Percentiles rank a stretch among this genome's conserved stretches.
phyloP scores from a whole-genome alignment of 2,113 vertebrate genomes.

The Fulmarus glacialis region DNA sequence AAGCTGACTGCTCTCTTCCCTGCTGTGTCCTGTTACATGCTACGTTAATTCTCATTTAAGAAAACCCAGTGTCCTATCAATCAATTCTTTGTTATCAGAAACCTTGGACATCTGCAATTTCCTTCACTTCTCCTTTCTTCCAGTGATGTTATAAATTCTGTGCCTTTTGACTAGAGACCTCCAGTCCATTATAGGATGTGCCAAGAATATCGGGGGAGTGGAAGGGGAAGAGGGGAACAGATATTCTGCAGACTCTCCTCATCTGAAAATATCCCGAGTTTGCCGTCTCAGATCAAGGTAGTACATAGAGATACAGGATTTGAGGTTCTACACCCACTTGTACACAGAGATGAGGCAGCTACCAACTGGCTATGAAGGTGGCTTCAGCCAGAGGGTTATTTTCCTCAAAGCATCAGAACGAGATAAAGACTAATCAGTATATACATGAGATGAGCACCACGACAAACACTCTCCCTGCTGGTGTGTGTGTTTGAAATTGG shows the following conservation, averaged over 20 bases:
- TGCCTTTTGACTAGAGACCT: not conserved
- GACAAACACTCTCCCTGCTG: accelerated
- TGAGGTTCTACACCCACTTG: not conserved
- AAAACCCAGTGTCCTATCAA: not conserved
- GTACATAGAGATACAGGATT: not conserved
- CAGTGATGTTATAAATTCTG: not conserved
- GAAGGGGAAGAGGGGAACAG: not conserved
- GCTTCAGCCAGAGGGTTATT: not conserved
- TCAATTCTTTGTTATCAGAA: not conserved
- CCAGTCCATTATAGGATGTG: accelerated
- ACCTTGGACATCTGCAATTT: not conserved
- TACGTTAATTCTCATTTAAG: not conserved
- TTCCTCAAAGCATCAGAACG: not conserved
- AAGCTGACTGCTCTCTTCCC: not conserved
- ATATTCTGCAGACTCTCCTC: not conserved
- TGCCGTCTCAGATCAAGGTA: not conserved
- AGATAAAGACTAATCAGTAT: not conserved
- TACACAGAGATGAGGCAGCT: not conserved
- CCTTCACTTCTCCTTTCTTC: not conserved
- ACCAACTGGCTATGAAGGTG: not conserved
- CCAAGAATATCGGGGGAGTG: not conserved
- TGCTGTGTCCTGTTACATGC: not conserved
- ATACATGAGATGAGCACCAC: not conserved
- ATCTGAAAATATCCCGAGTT: not conserved
- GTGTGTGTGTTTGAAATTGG: not conserved